Evolutionary conservation across 1,140 invertebrate genomes (phyloP).

Genomic region (Chionoecetes opilio): DNA sequence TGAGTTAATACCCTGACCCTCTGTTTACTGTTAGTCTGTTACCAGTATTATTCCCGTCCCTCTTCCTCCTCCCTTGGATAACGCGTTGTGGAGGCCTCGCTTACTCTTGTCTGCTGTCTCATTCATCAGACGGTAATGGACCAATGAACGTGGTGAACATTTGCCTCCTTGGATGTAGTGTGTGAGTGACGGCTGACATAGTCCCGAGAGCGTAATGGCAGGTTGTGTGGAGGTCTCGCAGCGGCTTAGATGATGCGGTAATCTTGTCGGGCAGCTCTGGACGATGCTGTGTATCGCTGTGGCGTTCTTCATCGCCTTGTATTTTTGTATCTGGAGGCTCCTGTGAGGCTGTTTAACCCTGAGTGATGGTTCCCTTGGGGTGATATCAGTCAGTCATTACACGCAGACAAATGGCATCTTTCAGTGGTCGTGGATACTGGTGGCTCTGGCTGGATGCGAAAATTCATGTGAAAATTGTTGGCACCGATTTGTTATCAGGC

Average conservation of each 20-base stretch:
- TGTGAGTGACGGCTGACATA: conserved; percentile 5
- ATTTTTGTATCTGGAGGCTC: not conserved
- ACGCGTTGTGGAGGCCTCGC: not conserved
- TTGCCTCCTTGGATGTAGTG: not conserved
- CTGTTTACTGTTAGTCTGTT: too few species aligned
- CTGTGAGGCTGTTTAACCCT: not conserved
- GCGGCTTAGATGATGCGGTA: not conserved
- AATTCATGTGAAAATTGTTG: not conserved
- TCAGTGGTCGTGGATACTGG: not conserved
- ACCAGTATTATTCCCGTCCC: too few species aligned
- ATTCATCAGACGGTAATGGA: not conserved
- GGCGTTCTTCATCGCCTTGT: not conserved
- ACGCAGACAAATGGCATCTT: not conserved
- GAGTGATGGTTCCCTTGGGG: not conserved
- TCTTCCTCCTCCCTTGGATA: too few species aligned
- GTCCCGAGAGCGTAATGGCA: not conserved
- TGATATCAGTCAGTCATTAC: not conserved
- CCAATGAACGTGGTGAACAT: not conserved
- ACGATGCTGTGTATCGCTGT: not conserved
- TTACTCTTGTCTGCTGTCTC: not conserved
- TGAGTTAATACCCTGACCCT: too few species aligned
- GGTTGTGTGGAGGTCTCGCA: not conserved
- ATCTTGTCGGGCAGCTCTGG: not conserved
- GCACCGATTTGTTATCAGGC: too few species aligned
- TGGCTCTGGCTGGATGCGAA: not conserved